Evolutionary conservation across 1,140 invertebrate genomes (phyloP).

Genomic region (Druon quercuslanigerum): DNA sequence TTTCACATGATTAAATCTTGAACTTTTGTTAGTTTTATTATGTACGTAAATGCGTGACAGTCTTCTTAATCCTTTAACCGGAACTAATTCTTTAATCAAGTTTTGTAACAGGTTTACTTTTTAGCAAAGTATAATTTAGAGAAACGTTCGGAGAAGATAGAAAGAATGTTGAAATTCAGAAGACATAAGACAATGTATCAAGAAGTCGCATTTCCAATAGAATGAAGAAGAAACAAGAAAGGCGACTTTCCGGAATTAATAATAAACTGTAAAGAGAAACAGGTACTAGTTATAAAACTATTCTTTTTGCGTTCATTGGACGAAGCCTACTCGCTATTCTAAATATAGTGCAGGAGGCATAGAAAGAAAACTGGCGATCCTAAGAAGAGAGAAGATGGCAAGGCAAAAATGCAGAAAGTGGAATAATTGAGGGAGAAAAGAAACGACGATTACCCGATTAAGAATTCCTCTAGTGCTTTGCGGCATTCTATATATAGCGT

Average conservation of each 20-base stretch:
- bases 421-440: conserved; percentile 29
- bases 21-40: no score
- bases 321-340: conserved; percentile 12
- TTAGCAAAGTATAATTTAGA: background rate
- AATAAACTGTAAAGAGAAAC: conserved; percentile 29
- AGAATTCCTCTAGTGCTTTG: conserved; percentile 30
- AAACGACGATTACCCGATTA: conserved; percentile 31
- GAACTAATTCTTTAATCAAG: no score
- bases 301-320: conserved; percentile 29
- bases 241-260: conserved; percentile 28
- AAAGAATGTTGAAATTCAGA: background rate
- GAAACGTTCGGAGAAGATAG: background rate
- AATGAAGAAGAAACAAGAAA: conserved; percentile 24
- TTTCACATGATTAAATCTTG: no score
- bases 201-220: background rate
- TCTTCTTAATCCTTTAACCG: no score
- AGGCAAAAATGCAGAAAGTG: conserved; percentile 28
- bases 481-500: conserved; percentile 27
- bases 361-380: conserved; percentile 27
- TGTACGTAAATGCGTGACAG: no score
- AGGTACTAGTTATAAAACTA: conserved; percentile 30
- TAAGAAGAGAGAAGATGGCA: conserved; percentile 30
- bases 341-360: conserved; percentile 28
- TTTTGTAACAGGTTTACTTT: background rate
- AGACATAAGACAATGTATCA: background rate